Percentiles rank a stretch among this genome's conserved stretches.
phyloP scores from a whole-genome alignment of 1,140 invertebrate species.

The Drosophila sturtevanti region DNA sequence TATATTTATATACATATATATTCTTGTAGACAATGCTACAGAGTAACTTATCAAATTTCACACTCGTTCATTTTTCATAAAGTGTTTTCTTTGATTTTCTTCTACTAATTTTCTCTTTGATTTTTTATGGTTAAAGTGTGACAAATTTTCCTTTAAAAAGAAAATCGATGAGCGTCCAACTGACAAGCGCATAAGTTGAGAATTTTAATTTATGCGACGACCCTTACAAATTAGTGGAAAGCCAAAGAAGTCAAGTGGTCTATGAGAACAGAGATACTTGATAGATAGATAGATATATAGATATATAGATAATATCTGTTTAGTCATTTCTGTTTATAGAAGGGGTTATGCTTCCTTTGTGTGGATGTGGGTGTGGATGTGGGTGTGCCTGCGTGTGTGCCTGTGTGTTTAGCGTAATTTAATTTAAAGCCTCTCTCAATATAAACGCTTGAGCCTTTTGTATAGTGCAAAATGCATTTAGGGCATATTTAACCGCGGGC shows the following conservation, averaged over 20 bases:
- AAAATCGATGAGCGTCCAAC: constrained; percentile 43
- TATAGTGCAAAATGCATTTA: constrained; percentile 26
- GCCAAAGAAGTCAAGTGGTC: constrained; percentile 58
- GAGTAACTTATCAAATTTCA: constrained; percentile 73
- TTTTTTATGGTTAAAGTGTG: constrained; percentile 21
- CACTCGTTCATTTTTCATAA: constrained; percentile 53
- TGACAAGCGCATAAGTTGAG: constrained; percentile 44
- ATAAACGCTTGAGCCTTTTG: constrained; percentile 33
- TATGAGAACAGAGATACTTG: no score
- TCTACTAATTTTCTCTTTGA: constrained; percentile 22
- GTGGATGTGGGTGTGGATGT: no score
- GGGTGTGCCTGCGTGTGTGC: not conserved
- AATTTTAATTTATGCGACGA: constrained; percentile 54
- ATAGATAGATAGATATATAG: no score
- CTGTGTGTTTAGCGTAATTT: constrained; percentile 49
- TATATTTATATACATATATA: no score
- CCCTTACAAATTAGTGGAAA: constrained; percentile 60
- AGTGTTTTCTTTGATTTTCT: constrained; percentile 20
- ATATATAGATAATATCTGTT: not conserved
- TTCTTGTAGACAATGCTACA: not conserved
- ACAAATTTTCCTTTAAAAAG: constrained; percentile 30
- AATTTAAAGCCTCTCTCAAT: constrained; percentile 51
- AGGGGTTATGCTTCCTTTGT: no score
- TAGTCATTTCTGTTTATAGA: no score
- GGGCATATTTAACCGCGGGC: constrained; percentile 58